phyloP scores from a whole-genome alignment of 2,888 invertebrate species.

The Limulus polyphemus region DNA sequence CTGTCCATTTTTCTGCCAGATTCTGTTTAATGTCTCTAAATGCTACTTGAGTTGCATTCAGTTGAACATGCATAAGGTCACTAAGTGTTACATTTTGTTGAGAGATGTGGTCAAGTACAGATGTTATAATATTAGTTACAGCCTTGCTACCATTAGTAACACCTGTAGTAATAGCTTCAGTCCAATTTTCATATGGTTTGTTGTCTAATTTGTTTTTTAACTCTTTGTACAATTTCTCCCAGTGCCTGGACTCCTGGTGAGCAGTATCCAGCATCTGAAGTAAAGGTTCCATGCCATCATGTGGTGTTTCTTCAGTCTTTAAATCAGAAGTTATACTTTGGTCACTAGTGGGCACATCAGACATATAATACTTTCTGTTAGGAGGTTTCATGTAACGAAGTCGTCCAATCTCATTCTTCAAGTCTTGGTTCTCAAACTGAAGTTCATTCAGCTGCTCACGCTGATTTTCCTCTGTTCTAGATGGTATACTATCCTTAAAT shows the following conservation, averaged over 20 bases:
- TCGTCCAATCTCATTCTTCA: conserved; percentile 19
- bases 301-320: background rate
- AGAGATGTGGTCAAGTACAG: background rate
- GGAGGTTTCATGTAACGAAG: conserved; percentile 14
- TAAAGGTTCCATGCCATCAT: background rate
- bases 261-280: conserved; percentile 5
- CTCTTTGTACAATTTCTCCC: conserved; percentile 7
- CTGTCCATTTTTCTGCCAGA: too few relatives aligned
- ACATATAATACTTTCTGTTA: background rate
- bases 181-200: too few relatives aligned
- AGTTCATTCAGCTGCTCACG: conserved; percentile 23
- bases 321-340: background rate
- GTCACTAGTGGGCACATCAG: conserved; percentile 5
- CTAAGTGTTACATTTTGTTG: conserved; percentile 4
- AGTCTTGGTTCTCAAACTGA: conserved; percentile 22
- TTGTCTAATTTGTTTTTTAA: background rate
- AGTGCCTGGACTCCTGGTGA: conserved; percentile 9
- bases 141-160: conserved; percentile 1
- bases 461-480: conserved; percentile 8
- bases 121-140: conserved; percentile 3
- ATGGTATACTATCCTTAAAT: too few relatives aligned
- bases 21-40: too few relatives aligned
- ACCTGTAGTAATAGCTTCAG: background rate
- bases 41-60: too few relatives aligned
- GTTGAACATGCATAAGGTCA: background rate